These are phyloP conservation scores for Caerostris extrusa DNA, from an alignment of 1,140 invertebrate genomes.

Conservation along the genomic window DNA sequence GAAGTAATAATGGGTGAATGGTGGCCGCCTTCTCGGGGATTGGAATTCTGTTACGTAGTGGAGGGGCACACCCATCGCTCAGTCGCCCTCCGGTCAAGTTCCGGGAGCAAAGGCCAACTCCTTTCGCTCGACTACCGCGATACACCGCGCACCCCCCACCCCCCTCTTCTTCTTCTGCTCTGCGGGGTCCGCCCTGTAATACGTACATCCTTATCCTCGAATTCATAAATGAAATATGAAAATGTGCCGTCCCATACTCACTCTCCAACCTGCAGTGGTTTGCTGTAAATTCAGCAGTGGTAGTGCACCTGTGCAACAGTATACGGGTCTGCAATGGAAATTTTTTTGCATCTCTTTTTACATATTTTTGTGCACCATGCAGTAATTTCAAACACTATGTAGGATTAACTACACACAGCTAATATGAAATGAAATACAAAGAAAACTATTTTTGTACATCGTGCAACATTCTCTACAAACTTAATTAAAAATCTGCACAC, in stretches of 20 bases:
- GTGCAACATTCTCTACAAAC: too few relatives aligned
- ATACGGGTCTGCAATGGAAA: too few relatives aligned
- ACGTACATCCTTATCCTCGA: conserved; percentile 44
- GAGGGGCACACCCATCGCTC: conserved; percentile 37
- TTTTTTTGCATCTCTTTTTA: too few relatives aligned
- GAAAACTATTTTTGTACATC: too few relatives aligned
- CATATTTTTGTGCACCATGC: too few relatives aligned
- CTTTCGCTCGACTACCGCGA: conserved; percentile 74
- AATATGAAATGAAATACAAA: too few relatives aligned
- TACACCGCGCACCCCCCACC: conserved; percentile 8
- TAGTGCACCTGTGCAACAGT: too few relatives aligned
- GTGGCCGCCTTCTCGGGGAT: conserved; percentile 56
- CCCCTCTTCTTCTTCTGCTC: neutral
- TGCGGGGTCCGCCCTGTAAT: conserved; percentile 29
- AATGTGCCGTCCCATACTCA: neutral
- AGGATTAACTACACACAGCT: too few relatives aligned
- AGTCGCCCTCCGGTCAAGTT: conserved; percentile 70
- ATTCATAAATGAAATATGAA: neutral
- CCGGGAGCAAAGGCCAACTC: conserved; percentile 75
- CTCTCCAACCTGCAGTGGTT: too few relatives aligned
- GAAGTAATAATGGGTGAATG: conserved; percentile 62
- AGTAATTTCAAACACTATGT: too few relatives aligned
- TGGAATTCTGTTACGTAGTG: conserved; percentile 65
- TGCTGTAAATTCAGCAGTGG: too few relatives aligned
- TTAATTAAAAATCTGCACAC: too few relatives aligned